Evolutionary conservation across 2,797 vertebrate genomes (phyloP).

Genomic region (Microctenopoma stevenorrisi): DNA sequence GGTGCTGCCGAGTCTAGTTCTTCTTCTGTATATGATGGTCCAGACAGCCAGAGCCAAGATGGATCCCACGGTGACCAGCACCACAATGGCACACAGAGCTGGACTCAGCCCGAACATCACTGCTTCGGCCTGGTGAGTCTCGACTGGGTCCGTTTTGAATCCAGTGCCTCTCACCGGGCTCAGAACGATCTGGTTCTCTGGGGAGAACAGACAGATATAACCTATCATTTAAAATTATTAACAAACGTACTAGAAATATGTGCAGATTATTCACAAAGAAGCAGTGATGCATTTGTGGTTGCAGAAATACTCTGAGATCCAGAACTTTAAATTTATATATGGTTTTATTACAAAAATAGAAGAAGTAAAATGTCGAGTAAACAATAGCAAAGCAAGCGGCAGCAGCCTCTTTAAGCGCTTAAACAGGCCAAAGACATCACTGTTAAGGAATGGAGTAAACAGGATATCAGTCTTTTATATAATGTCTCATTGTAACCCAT

Average conservation of each 20-base stretch:
- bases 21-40: constrained; percentile 72
- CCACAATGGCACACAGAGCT: constrained; percentile 70
- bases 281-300: background rate
- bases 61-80: constrained; percentile 56
- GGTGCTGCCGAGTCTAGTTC: constrained; percentile 1
- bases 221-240: background rate
- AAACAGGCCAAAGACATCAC: too few species aligned
- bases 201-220: constrained; percentile 2
- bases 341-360: too few species aligned
- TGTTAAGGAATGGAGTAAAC: too few species aligned
- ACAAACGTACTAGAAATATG: background rate
- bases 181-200: constrained; percentile 35
- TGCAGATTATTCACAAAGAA: background rate
- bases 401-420: too few species aligned
- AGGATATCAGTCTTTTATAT: too few species aligned
- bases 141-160: background rate
- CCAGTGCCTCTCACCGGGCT: constrained; percentile 8
- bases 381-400: too few species aligned
- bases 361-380: too few species aligned
- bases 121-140: background rate
- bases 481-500: too few species aligned
- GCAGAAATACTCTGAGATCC: too few species aligned
- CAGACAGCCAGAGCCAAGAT: constrained; percentile 73
- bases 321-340: too few species aligned
- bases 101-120: constrained; percentile 32